phyloP scores from a whole-genome alignment of 2,113 vertebrate species.

The Donacobius atricapilla region DNA sequence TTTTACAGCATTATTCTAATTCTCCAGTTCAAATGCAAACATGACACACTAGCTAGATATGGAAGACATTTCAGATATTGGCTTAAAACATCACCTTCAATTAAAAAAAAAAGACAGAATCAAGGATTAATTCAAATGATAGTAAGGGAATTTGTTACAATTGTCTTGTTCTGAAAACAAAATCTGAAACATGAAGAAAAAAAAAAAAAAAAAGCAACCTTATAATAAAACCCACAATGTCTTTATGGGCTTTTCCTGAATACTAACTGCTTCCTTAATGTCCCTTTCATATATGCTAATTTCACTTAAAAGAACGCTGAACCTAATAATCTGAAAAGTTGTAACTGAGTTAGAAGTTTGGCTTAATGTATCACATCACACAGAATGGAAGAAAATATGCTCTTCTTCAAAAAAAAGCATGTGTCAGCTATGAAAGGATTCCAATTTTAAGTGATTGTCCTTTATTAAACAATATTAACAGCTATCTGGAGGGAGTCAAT shows the following conservation, averaged over 20 bases:
- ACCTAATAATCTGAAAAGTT: not conserved
- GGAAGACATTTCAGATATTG: slow-evolving; percentile 39
- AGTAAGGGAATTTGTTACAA: not conserved
- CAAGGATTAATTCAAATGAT: not conserved
- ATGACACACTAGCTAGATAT: slow-evolving; percentile 10
- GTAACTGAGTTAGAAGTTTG: not conserved
- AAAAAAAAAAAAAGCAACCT: not conserved
- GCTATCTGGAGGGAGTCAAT: not conserved
- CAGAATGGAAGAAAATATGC: not conserved
- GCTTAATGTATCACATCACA: not conserved
- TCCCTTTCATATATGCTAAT: not conserved
- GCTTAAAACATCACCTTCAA: slow-evolving; percentile 31
- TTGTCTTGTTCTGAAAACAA: slow-evolving; percentile 3
- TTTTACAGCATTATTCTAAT: slow-evolving; percentile 57
- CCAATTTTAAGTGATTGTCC: slow-evolving; percentile 14
- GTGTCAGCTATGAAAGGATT: not conserved
- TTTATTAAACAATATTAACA: slow-evolving; percentile 54
- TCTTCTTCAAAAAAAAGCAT: not conserved
- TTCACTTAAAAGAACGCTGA: slow-evolving; percentile 5
- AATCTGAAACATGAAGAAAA: not conserved
- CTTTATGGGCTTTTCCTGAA: slow-evolving; percentile 31
- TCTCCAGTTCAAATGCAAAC: slow-evolving; percentile 54
- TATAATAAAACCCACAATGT: not conserved
- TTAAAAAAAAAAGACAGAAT: not conserved
- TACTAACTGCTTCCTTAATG: not conserved